phyloP scores from a whole-genome alignment of 2,797 vertebrate species.

The Aphelocoma californica region DNA sequence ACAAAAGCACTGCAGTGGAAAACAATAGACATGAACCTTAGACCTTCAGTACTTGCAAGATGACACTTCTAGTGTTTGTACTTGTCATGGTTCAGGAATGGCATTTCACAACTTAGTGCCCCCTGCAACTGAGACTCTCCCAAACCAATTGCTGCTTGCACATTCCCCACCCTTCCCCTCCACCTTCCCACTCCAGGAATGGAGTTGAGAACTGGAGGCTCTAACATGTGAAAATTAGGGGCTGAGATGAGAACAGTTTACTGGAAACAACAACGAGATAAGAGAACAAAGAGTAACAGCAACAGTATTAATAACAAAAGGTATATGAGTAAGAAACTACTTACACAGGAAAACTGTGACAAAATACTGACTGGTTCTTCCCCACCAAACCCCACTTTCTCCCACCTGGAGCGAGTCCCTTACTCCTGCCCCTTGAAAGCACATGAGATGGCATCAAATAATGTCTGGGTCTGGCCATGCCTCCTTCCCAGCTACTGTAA shows the following conservation, averaged over 20 bases:
- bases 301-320: background rate
- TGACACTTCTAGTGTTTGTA: background rate
- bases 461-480: background rate
- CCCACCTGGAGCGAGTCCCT: too few relatives aligned
- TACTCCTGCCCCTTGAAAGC: background rate
- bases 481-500: background rate
- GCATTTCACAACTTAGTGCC: background rate
- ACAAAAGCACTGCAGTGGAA: background rate
- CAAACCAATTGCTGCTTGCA: background rate
- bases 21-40: background rate
- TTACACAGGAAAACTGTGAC: fast-evolving
- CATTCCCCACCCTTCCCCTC: fast-evolving
- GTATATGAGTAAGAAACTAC: too few relatives aligned
- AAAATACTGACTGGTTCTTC: background rate
- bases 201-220: too few relatives aligned
- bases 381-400: background rate
- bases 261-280: background rate
- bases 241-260: background rate
- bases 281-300: background rate
- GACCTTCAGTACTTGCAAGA: background rate
- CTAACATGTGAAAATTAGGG: background rate
- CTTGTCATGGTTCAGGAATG: background rate
- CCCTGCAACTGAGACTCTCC: background rate
- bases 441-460: background rate
- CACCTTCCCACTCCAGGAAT: background rate